Evolutionary conservation across 2,888 invertebrate genomes (phyloP), one percentile per base, ranked within the genome.

Genomic region (Dolichomitus sp.): DNA sequence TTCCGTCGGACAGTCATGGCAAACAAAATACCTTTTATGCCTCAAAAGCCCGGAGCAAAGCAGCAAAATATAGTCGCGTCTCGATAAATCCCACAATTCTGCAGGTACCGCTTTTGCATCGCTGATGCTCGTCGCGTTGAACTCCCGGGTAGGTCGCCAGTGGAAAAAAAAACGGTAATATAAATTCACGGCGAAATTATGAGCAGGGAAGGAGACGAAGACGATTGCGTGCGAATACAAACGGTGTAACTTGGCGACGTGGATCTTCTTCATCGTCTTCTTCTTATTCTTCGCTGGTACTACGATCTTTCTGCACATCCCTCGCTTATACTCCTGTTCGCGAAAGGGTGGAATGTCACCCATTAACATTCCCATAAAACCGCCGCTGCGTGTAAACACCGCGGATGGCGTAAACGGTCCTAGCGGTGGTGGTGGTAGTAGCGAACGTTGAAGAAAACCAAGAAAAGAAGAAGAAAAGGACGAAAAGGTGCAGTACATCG

Each of bases 341-440:
- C 77, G 75, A 85, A 87, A 83, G 91, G 91, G 90, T 90, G 91
- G 91, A 92, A 92, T 92, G 92, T 91, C 91, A 91, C 85, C 89
- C 90, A 92, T 92, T 92, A 92, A 91, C 90, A 90, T 92, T 92
- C 91, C 89, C 91, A 90, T 90, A 89, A 91, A 91, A 92, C 90
- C 89, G 86, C 91, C 85, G 87, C 90, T 86, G 89, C 90, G 90
- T 90, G 91, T 90, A 91, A 91, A 91, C 89, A 90, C 81, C 85
- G 87, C 86, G 87, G 84, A 90, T 87, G 84, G 90, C 88, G 90
- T 88, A 89, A 91, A 90, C 90, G 87, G 86, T 85, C 81, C 68
- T 80, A 86, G 83, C 77, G 70, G 59, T 84, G 80, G 69, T 63
- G 81, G 79, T 73, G 73, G 61, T 66, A 79, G 78, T 73, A 52